These are phyloP conservation scores for Centropus bengalensis DNA, from an alignment of 2,113 vertebrate genomes.

Conservation along the genomic window DNA sequence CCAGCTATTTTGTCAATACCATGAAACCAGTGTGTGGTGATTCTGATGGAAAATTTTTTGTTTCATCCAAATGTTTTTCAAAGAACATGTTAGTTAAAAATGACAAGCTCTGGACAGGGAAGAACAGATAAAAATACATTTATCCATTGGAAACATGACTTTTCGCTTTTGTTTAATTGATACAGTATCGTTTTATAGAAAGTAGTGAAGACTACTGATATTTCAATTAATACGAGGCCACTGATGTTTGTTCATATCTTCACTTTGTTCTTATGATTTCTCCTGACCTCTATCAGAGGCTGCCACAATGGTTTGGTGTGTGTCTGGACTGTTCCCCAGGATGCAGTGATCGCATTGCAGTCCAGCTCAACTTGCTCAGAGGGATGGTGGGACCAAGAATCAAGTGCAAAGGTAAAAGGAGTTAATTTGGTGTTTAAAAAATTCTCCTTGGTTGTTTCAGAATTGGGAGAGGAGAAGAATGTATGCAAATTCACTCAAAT, in stretches of 20 bases:
- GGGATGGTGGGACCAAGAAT: slow-evolving; percentile 89
- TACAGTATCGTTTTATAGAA: not conserved
- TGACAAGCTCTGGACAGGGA: not conserved
- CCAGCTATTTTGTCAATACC: not conserved
- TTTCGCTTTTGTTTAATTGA: not conserved
- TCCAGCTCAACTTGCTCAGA: slow-evolving; percentile 76
- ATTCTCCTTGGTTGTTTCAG: not conserved
- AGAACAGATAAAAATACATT: not conserved
- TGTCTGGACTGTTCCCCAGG: slow-evolving; percentile 92
- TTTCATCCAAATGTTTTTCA: not conserved
- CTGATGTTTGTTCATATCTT: not conserved
- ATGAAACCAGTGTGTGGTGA: not conserved
- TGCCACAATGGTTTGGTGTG: slow-evolving; percentile 95
- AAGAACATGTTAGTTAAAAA: not conserved
- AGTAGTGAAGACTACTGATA: not conserved
- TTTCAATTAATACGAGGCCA: not conserved
- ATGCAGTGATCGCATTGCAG: slow-evolving; percentile 74
- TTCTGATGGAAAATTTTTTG: not conserved
- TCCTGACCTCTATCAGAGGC: slow-evolving; percentile 79
- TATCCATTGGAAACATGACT: not conserved
- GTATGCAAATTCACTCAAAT: not conserved
- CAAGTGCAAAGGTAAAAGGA: slow-evolving; percentile 69
- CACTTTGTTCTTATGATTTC: slow-evolving; percentile 16
- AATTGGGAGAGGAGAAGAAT: not conserved
- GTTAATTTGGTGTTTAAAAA: not conserved